A percentile compares a stretch with the other conserved stretches of the same genome.
These are phyloP conservation scores for Urocolius indicus DNA, from an alignment of 2,113 vertebrate species.

Conservation along the genomic window DNA sequence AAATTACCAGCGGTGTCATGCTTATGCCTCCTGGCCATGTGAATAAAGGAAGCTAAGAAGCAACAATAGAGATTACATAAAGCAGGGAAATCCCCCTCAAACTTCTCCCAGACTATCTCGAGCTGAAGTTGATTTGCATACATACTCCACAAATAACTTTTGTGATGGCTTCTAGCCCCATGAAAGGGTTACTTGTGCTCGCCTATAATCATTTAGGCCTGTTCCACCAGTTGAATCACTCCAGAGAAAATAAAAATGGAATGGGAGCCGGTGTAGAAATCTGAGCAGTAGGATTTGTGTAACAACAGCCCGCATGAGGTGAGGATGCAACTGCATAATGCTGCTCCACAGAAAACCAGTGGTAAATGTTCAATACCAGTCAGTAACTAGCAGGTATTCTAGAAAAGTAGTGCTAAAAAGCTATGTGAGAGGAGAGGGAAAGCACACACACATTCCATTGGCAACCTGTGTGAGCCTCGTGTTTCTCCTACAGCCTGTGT, in stretches of 20 bases:
- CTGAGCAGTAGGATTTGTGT: not conserved
- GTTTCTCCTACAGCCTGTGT: not conserved
- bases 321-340: not conserved
- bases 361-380: not conserved
- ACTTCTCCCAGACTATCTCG: conserved; percentile 2
- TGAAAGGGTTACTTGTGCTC: not conserved
- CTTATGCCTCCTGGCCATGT: not conserved
- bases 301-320: not conserved
- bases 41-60: conserved; percentile 43
- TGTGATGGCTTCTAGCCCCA: not conserved
- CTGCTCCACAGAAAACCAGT: not conserved
- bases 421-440: not conserved
- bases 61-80: conserved; percentile 29
- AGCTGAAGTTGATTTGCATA: conserved; percentile 29
- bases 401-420: not conserved
- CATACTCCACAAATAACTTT: not conserved
- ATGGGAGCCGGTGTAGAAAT: not conserved
- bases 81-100: conserved; percentile 52
- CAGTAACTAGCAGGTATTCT: not conserved
- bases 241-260: not conserved
- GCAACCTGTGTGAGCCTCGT: not conserved
- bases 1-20: conserved; percentile 18
- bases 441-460: not conserved
- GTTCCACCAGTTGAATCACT: not conserved
- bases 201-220: not conserved